phyloP scores from a whole-genome alignment of 2,797 vertebrate species.

The Lates japonicus region DNA sequence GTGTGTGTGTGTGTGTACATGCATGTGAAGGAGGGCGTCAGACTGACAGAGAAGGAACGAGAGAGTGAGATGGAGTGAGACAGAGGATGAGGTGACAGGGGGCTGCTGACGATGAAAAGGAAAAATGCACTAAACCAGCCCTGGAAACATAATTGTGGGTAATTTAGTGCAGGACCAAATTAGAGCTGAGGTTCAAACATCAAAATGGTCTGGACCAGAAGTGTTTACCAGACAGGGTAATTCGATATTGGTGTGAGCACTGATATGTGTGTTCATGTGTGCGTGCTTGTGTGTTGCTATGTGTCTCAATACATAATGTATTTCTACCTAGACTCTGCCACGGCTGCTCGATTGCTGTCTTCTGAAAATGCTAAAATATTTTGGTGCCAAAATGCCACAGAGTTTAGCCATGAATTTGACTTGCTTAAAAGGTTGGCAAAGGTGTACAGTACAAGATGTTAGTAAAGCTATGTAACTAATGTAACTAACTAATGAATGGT shows the following conservation, averaged over 20 bases:
- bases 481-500: no score
- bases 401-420: not conserved
- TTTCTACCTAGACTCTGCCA: not conserved
- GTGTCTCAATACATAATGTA: slow-evolving; percentile 18
- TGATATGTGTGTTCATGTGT: slow-evolving; percentile 34
- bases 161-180: slow-evolving; percentile 64
- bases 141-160: slow-evolving; percentile 66
- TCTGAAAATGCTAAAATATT: slow-evolving; percentile 19
- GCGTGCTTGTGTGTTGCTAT: slow-evolving; percentile 16
- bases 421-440: no score
- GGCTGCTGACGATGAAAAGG: slow-evolving; percentile 38
- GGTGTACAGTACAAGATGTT: no score
- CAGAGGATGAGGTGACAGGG: slow-evolving; percentile 42
- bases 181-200: slow-evolving; percentile 64
- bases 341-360: not conserved
- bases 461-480: no score
- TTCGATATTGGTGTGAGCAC: slow-evolving; percentile 44
- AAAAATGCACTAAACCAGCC: slow-evolving; percentile 28
- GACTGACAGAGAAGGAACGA: slow-evolving; percentile 30
- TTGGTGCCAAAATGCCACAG: slow-evolving; percentile 1
- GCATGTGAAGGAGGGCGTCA: slow-evolving; percentile 33
- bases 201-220: slow-evolving; percentile 53
- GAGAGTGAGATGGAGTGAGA: slow-evolving; percentile 36
- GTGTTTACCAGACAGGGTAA: slow-evolving; percentile 59
- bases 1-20: not conserved